Conservation (phyloP, 1,140 invertebrate genomes). For the Asbolus verrucosus region DNA sequence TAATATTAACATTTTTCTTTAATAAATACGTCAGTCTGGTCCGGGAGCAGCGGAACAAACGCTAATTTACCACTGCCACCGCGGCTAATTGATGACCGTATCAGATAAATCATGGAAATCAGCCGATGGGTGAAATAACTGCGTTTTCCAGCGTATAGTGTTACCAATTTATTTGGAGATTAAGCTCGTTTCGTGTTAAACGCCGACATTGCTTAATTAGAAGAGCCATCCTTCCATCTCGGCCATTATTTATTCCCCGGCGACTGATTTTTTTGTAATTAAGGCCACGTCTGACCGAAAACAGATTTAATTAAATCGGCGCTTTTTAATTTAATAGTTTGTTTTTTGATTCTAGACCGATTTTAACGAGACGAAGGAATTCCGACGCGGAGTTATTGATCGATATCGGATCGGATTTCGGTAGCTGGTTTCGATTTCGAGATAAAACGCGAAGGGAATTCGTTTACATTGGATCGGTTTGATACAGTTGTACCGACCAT, state of each 20-base stretch:
- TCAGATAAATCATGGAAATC: constrained; percentile 4
- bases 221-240: neutral
- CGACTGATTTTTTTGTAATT: constrained; percentile 14
- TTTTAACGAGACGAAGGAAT: constrained; percentile 11
- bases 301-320: constrained; percentile 13
- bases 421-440: constrained; percentile 7
- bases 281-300: neutral
- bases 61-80: neutral
- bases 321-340: too few species aligned
- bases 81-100: constrained; percentile 12
- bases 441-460: constrained; percentile 11
- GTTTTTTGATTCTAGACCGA: too few species aligned
- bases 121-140: constrained; percentile 2
- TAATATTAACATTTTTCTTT: too few species aligned
- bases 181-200: too few species aligned
- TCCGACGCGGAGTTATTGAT: constrained; percentile 1
- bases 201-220: constrained; percentile 22
- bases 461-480: constrained; percentile 5
- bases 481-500: constrained; percentile 3
- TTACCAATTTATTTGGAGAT: neutral
- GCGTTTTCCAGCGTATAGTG: too few species aligned
- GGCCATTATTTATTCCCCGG: constrained; percentile 8
- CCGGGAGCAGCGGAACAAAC: neutral
- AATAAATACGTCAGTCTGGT: neutral
- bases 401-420: constrained; percentile 26